These are phyloP conservation scores for Apodemus agrarius DNA, from an alignment of 2,797 vertebrate species.

Conservation along the genomic window DNA sequence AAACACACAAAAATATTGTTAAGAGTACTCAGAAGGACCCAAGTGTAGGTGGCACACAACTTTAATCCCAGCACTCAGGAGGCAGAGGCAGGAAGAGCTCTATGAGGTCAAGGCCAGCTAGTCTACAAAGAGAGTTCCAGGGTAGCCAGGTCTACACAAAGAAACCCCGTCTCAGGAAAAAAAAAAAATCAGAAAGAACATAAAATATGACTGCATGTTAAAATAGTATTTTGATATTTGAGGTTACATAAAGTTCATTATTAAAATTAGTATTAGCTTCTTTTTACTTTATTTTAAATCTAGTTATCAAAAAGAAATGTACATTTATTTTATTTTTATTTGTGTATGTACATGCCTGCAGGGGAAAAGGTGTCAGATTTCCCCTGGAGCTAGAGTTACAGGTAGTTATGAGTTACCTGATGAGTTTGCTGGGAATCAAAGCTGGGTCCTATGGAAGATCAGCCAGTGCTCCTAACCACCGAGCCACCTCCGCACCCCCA, in stretches of 20 bases:
- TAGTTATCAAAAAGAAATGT: not conserved
- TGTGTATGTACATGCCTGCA: not conserved
- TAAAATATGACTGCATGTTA: not conserved
- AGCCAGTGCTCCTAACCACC: not conserved
- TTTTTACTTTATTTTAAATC: not conserved
- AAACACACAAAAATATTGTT: not conserved
- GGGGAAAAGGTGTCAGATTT: not conserved
- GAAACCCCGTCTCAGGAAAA: not conserved
- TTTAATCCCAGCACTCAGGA: not conserved
- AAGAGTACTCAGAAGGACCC: not conserved
- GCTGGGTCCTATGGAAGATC: not conserved
- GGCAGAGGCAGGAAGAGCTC: not conserved
- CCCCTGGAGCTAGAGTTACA: not conserved
- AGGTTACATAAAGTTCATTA: constrained; percentile 6
- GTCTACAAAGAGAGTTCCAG: not conserved
- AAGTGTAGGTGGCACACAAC: not conserved
- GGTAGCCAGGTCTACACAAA: not conserved
- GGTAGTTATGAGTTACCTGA: not conserved
- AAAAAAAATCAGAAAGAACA: not conserved
- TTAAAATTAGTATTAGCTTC: constrained; percentile 46
- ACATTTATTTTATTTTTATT: not conserved
- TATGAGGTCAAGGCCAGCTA: not conserved
- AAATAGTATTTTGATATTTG: not conserved
- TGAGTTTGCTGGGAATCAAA: not conserved
- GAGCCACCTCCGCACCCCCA: not conserved